Evolutionary conservation across 2,888 invertebrate genomes (phyloP), one percentile per base, ranked within the genome.

Genomic region (Blastobasis lacticolella): DNA sequence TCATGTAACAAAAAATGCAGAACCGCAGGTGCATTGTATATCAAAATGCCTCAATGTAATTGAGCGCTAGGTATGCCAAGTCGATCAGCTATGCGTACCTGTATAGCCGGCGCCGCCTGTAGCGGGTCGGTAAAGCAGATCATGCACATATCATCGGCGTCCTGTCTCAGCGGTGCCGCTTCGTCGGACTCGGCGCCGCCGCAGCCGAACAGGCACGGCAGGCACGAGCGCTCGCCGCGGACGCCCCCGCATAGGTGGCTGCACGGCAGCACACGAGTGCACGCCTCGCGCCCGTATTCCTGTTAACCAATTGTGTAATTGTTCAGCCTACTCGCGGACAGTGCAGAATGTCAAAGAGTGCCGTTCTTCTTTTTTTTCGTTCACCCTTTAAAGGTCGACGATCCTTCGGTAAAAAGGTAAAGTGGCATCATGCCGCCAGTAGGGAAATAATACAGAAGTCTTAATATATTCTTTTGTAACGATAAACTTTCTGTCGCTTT

Each of bases 91-190:
- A 40, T 8, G 1, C 10, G 9, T 73, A 94, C 94, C 89, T 95
- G 95, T 70, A 98, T 92, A 4, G 98, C 95, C 7, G 99, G 99
- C 0, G 98, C 98, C 59, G 96, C 97, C 38, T 97, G 95, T 45
- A 99, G 86, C 0, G 98, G 97, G 77, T 99, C 99, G 0, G 97
- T 97, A 83, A 99, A 99, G 79, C 99, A 99, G 65, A 99, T 97
- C 96, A 99, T 98, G 83, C 99, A 99, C 97, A 99, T 97, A 75
- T 99, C 99, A 70, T 99, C 99, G 0, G 97, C 97, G 78, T 99
- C 99, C 80, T 99, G 99, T 10, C 96, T 94, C 49, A 98, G 88
- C 51, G 90, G 88, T 5, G 81, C 84, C 71, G 67, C 94, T 94
- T 41, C 94, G 91, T 63, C 94, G 92, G 50, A 96, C 81, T 70